Conservation (phyloP, 2,113 vertebrate species). For the Melanotaenia duboulayi region DNA sequence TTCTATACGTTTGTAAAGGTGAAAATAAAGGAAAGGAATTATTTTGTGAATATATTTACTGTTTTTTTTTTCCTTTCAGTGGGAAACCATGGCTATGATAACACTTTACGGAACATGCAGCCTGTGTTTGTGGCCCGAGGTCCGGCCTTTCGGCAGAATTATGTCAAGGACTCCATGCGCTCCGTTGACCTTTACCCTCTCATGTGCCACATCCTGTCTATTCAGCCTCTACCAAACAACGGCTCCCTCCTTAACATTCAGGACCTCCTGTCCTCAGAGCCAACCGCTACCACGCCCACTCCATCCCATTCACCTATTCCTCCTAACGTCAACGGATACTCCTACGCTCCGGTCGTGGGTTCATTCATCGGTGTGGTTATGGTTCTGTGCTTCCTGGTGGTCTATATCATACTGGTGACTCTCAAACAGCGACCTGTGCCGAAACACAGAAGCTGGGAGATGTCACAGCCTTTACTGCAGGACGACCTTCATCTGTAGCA, state of each 20-base stretch:
- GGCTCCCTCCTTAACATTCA: slow-evolving; percentile 85
- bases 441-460: slow-evolving; percentile 83
- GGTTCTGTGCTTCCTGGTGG: slow-evolving; percentile 86
- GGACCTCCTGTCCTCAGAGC: slow-evolving; percentile 82
- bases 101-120: slow-evolving; percentile 89
- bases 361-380: slow-evolving; percentile 84
- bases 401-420: slow-evolving; percentile 87
- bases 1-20: no score
- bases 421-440: slow-evolving; percentile 80
- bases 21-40: no score
- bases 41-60: no score
- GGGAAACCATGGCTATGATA: slow-evolving; percentile 94
- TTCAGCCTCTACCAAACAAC: slow-evolving; percentile 87
- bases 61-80: slow-evolving; percentile 75
- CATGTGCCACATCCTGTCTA: slow-evolving; percentile 88
- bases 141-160: slow-evolving; percentile 88
- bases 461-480: slow-evolving; percentile 88
- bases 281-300: slow-evolving; percentile 7
- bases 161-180: slow-evolving; percentile 84
- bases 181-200: slow-evolving; percentile 92
- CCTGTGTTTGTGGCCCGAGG: slow-evolving; percentile 91
- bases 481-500: slow-evolving; percentile 79
- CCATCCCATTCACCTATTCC: slow-evolving; percentile 14
- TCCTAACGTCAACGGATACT: slow-evolving; percentile 48
- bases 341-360: slow-evolving; percentile 83